A percentile compares a stretch with the other conserved stretches of the same genome.
These are phyloP conservation scores for Caloenas nicobarica DNA, from an alignment of 2,113 vertebrate genomes.

Conservation along the genomic window DNA sequence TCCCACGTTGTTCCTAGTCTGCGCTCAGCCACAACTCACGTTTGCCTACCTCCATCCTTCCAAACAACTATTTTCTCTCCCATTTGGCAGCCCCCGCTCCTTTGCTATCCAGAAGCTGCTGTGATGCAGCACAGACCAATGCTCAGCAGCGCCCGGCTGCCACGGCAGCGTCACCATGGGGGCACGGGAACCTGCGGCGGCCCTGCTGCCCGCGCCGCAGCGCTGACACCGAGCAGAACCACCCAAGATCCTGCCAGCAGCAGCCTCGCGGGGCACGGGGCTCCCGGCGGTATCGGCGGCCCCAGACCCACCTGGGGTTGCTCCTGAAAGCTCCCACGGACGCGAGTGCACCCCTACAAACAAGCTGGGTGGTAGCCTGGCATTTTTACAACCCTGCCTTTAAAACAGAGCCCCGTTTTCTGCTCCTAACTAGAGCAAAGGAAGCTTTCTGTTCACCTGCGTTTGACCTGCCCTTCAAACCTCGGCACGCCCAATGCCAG, in stretches of 20 bases:
- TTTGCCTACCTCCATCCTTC: not conserved
- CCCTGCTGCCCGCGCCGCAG: accelerated
- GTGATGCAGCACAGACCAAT: not conserved
- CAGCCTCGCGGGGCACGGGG: not conserved
- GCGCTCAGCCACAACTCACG: not conserved
- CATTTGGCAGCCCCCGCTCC: accelerated
- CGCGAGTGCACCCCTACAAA: accelerated
- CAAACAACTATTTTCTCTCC: not conserved
- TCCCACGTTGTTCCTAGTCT: accelerated
- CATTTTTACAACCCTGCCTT: not conserved
- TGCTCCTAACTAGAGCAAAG: not conserved
- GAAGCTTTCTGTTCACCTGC: not conserved
- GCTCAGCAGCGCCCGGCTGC: not conserved
- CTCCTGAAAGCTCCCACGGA: not conserved
- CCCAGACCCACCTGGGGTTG: not conserved
- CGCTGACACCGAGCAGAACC: not conserved
- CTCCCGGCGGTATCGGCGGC: not conserved
- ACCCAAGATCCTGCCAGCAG: not conserved
- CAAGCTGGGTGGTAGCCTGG: not conserved
- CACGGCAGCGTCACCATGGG: accelerated
- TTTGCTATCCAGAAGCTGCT: accelerated
- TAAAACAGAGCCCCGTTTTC: not conserved
- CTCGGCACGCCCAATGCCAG: accelerated
- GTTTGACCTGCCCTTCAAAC: not conserved
- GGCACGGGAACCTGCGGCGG: not conserved